A percentile compares a stretch with the other conserved stretches of the same genome.
Evolutionary conservation across 2,113 vertebrate species (phyloP).

Genomic region (Nycticebus coucang): DNA sequence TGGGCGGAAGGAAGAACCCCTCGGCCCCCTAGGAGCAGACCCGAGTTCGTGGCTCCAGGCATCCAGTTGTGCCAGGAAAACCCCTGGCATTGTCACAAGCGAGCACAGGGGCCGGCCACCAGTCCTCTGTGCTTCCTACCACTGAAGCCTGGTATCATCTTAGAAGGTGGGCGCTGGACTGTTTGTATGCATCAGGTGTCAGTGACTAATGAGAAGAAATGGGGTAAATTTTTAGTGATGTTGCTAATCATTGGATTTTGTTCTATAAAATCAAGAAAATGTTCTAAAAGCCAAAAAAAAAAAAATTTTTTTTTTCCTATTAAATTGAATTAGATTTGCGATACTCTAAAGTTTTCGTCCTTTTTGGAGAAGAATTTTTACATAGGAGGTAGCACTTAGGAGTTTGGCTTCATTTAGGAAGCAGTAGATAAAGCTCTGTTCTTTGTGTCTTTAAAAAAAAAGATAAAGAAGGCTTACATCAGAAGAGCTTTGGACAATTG

Average conservation of each 20-base stretch:
- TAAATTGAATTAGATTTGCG: not conserved
- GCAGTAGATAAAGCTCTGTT: not conserved
- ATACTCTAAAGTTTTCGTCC: not conserved
- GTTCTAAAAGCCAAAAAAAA: slow-evolving; percentile 91
- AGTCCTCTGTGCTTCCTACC: slow-evolving; percentile 66
- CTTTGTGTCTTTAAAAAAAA: not conserved
- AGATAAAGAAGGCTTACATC: not conserved
- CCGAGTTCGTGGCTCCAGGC: slow-evolving; percentile 61
- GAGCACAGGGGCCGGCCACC: not conserved
- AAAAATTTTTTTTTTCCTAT: too few species aligned
- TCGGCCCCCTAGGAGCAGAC: slow-evolving; percentile 51
- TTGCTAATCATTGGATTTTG: slow-evolving; percentile 78
- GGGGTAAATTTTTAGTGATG: slow-evolving; percentile 71
- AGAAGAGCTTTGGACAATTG: not conserved
- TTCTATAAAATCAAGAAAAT: slow-evolving; percentile 82
- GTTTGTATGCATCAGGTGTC: slow-evolving; percentile 73
- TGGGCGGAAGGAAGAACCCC: slow-evolving; percentile 43
- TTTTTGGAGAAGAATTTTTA: not conserved
- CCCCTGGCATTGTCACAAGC: slow-evolving; percentile 70
- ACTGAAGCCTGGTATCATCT: slow-evolving; percentile 59
- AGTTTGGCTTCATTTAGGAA: not conserved
- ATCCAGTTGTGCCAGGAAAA: slow-evolving; percentile 72
- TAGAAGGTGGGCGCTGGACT: slow-evolving; percentile 57
- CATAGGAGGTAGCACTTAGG: too few species aligned
- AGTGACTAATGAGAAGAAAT: slow-evolving; percentile 69